Evolutionary conservation across 2,888 invertebrate species (phyloP).

Genomic region (Cantharis nigra): DNA sequence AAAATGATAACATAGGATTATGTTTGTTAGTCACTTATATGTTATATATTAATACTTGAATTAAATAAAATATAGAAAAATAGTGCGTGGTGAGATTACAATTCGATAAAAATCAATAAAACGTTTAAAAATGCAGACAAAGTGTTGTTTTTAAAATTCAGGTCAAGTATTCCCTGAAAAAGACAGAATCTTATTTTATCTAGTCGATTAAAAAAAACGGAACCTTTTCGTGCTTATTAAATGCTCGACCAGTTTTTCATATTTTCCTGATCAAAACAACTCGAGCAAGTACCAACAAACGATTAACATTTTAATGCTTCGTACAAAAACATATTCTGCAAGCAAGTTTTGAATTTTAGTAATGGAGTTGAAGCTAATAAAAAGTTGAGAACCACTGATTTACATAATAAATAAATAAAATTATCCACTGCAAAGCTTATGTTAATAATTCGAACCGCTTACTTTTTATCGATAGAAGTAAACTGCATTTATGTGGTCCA

Average conservation of each 20-base stretch:
- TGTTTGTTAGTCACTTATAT: too few species aligned
- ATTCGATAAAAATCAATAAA: not conserved
- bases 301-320: not conserved
- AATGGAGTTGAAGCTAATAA: not conserved
- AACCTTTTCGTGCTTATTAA: not conserved
- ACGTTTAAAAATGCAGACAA: not conserved
- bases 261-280: not conserved
- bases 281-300: not conserved
- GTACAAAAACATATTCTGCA: not conserved
- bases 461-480: not conserved
- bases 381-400: not conserved
- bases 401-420: not conserved
- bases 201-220: not conserved
- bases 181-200: not conserved
- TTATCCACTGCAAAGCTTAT: not conserved
- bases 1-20: too few species aligned
- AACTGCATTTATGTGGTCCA: not conserved
- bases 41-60: too few species aligned
- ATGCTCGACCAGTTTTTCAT: not conserved
- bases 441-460: not conserved
- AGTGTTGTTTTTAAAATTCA: not conserved
- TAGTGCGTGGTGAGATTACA: too few species aligned
- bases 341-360: not conserved
- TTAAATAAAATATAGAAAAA: too few species aligned
- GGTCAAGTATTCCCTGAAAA: too few species aligned